Conservation (phyloP, 2,888 invertebrate genomes). For the Sphaerophoria rueppellii region DNA sequence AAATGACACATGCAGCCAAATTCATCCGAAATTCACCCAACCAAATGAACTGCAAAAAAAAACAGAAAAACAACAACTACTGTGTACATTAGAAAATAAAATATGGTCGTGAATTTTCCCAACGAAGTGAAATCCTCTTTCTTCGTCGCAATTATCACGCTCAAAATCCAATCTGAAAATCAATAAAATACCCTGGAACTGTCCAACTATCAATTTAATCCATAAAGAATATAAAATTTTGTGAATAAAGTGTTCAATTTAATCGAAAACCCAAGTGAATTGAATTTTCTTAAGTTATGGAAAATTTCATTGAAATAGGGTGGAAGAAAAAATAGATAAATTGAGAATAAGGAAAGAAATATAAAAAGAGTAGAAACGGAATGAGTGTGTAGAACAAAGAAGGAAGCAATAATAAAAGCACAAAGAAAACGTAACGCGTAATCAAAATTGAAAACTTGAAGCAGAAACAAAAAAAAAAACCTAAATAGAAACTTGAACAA, state of each 20-base stretch:
- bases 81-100: constrained; percentile 62
- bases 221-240: constrained; percentile 37
- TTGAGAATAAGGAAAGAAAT: not conserved
- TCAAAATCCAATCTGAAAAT: constrained; percentile 39
- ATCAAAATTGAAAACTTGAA: not conserved
- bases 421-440: constrained; percentile 36
- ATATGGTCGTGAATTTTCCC: constrained; percentile 70
- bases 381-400: constrained; percentile 49
- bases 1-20: constrained; percentile 34
- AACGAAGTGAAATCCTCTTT: constrained; percentile 63
- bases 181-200: constrained; percentile 35
- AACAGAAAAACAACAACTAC: constrained; percentile 68
- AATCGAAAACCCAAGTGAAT: constrained; percentile 16
- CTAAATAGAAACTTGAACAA: too few relatives aligned
- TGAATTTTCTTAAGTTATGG: constrained; percentile 45
- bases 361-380: not conserved
- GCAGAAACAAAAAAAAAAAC: not conserved
- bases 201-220: constrained; percentile 15
- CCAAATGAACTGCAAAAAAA: constrained; percentile 52
- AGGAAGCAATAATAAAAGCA: constrained; percentile 47
- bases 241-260: constrained; percentile 24
- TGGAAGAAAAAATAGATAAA: constrained; percentile 28
- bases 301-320: constrained; percentile 63
- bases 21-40: constrained; percentile 11
- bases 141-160: constrained; percentile 52